Evolutionary conservation across 2,797 vertebrate species (phyloP), one percentile per base, ranked within the genome.

Genomic region (Poeciliopsis presidionis): DNA sequence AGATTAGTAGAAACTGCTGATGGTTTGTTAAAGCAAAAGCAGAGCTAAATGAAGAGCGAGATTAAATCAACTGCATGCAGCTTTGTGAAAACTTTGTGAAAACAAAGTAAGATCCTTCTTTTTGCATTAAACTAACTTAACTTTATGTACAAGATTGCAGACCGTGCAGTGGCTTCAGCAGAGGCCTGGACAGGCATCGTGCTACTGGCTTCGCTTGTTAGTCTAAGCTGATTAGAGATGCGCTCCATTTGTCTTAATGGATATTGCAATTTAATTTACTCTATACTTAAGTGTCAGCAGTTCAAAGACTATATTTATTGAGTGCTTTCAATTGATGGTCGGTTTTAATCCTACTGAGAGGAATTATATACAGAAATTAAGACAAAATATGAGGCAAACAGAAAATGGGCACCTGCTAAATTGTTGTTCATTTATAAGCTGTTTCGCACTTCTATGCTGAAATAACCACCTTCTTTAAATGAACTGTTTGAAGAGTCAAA

Each of bases 251-350:
- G 22, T 69, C 39, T 72, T 22, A 30, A 61, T 69, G 65, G 18
- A 69, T 69, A 69, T 69, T 69, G 65, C 39, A 43, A 69, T 43
- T 69, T 65, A n/a, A 41, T n/a, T 69, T 43, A 25, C 18, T n/a
- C 65, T 13, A 25, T 36, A 43, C 20, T 22, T 41, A 69, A 41
- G 18, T 11, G 20, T 69, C 39, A 41, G 18, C 20, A 13, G 65
- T 43, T 39, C 33, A 65, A 43, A 69, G 39, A 69, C 20, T n/a
- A n/a, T 25, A 43, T 69, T n/a, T 41, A 67, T 39, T 43, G 39
- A 69, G 65, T 69, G 65, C 65, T 43, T 69, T 43, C 41, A 69
- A 41, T 43, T 39, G 18, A 20, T 63, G 59, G 18, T 39, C 4
- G 7, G 18, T 22, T 39, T 22, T 65, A 36, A 65, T 36, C 61